phyloP scores from a whole-genome alignment of 2,113 vertebrate species.

The Trogon surrucura region DNA sequence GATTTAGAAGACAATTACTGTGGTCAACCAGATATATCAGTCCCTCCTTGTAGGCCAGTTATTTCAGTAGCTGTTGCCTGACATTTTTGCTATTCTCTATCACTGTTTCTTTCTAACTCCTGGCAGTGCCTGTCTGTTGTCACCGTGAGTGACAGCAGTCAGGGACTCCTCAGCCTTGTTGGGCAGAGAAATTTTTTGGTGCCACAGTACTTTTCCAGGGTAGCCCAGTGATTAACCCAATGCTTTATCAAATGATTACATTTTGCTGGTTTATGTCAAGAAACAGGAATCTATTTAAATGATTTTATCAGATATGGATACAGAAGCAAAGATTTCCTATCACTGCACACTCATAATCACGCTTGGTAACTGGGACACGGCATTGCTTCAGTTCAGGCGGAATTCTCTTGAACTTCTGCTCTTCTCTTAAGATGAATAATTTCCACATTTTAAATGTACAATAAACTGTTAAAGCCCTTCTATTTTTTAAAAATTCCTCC shows the following conservation, averaged over 20 bases:
- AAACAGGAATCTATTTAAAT: background rate
- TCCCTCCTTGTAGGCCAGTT: background rate
- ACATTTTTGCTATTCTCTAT: background rate
- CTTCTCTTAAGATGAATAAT: background rate
- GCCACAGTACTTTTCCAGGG: background rate
- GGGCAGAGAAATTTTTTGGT: background rate
- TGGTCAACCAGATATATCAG: background rate
- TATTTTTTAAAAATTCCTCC: background rate
- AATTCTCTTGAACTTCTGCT: background rate
- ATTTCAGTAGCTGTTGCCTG: background rate
- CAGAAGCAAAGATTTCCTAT: background rate
- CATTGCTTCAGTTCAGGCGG: background rate
- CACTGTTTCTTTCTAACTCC: background rate
- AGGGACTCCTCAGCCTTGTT: background rate
- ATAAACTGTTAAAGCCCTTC: background rate
- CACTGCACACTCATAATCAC: background rate
- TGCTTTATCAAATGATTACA: background rate
- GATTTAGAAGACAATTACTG: background rate
- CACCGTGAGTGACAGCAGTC: fast-evolving
- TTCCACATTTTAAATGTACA: background rate
- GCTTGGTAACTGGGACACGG: background rate
- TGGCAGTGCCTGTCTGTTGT: background rate
- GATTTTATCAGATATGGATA: background rate
- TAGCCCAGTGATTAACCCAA: background rate
- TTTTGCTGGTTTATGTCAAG: background rate